Evolutionary conservation across 1,140 invertebrate genomes (phyloP).

Genomic region (Cecropterus lyciades): DNA sequence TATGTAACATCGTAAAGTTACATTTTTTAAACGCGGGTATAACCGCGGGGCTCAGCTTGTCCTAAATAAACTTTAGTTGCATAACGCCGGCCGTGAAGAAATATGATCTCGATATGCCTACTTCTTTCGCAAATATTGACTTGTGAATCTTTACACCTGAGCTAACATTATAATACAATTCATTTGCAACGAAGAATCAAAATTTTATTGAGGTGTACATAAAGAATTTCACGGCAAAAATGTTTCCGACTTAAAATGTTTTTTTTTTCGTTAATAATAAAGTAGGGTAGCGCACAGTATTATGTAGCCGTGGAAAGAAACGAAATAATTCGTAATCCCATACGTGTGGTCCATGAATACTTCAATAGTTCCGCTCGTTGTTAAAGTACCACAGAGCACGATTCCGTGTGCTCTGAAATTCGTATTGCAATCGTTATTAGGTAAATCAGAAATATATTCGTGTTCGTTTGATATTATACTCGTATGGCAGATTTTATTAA

Average conservation of each 20-base stretch:
- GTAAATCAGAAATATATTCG: slow-evolving; percentile 26
- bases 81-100: slow-evolving; percentile 66
- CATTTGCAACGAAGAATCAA: slow-evolving; percentile 15
- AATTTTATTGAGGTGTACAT: slow-evolving; percentile 20
- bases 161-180: slow-evolving; percentile 53
- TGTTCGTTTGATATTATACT: not conserved
- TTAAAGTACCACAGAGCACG: slow-evolving; percentile 30
- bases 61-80: slow-evolving; percentile 72
- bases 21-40: no score
- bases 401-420: slow-evolving; percentile 26
- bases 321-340: slow-evolving; percentile 29
- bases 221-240: slow-evolving; percentile 11
- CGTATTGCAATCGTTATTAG: slow-evolving; percentile 23
- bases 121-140: slow-evolving; percentile 63
- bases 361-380: slow-evolving; percentile 28
- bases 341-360: slow-evolving; percentile 42
- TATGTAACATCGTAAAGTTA: no score
- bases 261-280: slow-evolving; percentile 27
- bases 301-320: slow-evolving; percentile 25
- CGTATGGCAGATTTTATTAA: no score
- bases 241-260: slow-evolving; percentile 4
- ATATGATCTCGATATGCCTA: slow-evolving; percentile 62
- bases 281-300: slow-evolving; percentile 17
- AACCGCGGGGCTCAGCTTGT: no score
- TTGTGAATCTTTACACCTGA: slow-evolving; percentile 67